Conservation (phyloP, 2,888 invertebrate species). For the Macrophya annulata region DNA sequence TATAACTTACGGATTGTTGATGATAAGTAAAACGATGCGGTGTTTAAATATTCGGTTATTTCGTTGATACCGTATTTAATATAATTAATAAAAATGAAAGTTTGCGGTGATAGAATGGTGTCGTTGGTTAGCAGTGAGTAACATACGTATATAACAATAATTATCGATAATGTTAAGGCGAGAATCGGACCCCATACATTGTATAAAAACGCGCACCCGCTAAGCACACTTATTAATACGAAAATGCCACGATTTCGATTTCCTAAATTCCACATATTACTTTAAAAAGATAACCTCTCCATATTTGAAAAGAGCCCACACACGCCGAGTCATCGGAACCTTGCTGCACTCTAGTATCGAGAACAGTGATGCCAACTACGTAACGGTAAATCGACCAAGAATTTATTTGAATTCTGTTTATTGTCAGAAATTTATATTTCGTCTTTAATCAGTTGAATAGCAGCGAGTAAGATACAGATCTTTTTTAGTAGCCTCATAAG, state of each 20-base stretch:
- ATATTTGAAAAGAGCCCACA: slow-evolving; percentile 73
- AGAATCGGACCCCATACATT: slow-evolving; percentile 73
- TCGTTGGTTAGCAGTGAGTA: slow-evolving; percentile 74
- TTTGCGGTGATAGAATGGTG: slow-evolving; percentile 72
- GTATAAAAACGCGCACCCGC: slow-evolving; percentile 72
- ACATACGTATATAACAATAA: slow-evolving; percentile 72
- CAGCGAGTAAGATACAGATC: neutral
- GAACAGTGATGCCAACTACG: neutral
- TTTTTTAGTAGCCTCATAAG: neutral
- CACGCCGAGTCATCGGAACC: slow-evolving; percentile 66
- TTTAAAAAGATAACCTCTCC: slow-evolving; percentile 76
- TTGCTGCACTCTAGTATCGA: slow-evolving; percentile 61
- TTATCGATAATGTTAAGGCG: slow-evolving; percentile 67
- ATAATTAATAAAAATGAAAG: slow-evolving; percentile 64
- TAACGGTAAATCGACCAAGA: neutral
- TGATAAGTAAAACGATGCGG: slow-evolving; percentile 35
- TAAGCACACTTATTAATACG: slow-evolving; percentile 72
- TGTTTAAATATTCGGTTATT: slow-evolving; percentile 53
- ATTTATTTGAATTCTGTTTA: neutral
- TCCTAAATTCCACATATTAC: slow-evolving; percentile 77
- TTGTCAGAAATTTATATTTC: neutral
- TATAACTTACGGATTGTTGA: slow-evolving; percentile 37
- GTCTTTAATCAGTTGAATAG: neutral
- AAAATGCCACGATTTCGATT: slow-evolving; percentile 73
- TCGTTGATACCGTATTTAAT: slow-evolving; percentile 62